Evolutionary conservation across 2,797 vertebrate genomes (phyloP).

Genomic region (Xenops minutus): DNA sequence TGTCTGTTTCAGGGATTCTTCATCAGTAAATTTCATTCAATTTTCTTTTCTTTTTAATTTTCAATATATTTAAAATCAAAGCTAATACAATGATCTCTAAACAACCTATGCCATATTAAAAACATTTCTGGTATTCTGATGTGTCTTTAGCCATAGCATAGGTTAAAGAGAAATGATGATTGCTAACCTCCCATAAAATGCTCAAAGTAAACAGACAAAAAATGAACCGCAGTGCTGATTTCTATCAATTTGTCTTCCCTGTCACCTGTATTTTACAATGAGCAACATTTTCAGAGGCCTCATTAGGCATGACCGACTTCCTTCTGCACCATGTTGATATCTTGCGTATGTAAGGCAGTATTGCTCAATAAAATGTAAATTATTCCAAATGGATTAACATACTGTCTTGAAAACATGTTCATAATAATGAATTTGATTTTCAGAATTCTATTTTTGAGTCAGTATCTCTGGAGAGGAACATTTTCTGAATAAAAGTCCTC

Average conservation of each 20-base stretch:
- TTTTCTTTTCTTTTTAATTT: background rate
- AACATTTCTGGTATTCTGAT: background rate
- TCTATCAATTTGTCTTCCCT: background rate
- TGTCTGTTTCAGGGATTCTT: background rate
- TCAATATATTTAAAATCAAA: background rate
- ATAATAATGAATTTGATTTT: background rate
- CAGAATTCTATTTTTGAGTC: background rate
- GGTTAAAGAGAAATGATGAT: background rate
- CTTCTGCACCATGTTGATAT: background rate
- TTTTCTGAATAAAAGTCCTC: background rate
- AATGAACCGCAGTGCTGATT: background rate
- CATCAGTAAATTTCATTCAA: background rate
- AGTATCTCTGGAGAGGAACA: background rate
- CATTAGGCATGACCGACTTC: background rate
- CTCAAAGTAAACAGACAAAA: background rate
- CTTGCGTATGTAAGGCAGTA: background rate
- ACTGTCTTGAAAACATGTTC: background rate
- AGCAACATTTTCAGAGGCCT: background rate
- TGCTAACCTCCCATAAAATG: background rate
- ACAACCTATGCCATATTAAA: background rate
- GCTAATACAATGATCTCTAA: background rate
- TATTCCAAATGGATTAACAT: background rate
- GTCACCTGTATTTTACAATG: background rate
- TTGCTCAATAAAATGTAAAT: background rate
- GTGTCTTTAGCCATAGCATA: fast-evolving